Conservation (phyloP, 2,888 invertebrate species). For the Gryllus longicercus region DNA sequence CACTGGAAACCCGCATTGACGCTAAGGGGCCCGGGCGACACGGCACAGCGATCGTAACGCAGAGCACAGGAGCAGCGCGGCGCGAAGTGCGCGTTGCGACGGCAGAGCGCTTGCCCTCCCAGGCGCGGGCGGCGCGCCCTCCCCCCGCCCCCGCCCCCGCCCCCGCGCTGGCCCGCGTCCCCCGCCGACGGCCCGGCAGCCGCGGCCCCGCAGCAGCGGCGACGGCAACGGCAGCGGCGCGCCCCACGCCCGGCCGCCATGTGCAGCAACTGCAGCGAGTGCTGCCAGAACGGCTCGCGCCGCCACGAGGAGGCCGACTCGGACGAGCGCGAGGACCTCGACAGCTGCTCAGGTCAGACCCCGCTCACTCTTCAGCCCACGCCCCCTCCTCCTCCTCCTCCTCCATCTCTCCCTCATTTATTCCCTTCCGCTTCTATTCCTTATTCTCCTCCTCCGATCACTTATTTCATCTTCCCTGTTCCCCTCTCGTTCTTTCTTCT, state of each 20-base stretch:
- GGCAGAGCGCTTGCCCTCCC: neutral
- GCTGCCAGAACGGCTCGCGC: slow-evolving; percentile 43
- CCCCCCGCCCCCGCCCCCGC: too few species aligned
- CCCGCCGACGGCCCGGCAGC: slow-evolving; percentile 20
- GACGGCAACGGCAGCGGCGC: neutral
- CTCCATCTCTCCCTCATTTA: too few species aligned
- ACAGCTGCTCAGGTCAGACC: slow-evolving; percentile 43
- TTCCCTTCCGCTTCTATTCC: too few species aligned
- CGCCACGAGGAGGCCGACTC: slow-evolving; percentile 44
- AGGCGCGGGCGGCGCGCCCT: neutral
- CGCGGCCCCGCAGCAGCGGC: neutral
- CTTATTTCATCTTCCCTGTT: too few species aligned
- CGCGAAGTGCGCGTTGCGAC: neutral
- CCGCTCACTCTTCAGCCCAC: too few species aligned
- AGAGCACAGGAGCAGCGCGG: neutral
- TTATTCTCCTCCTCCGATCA: too few species aligned
- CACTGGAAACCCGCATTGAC: too few species aligned
- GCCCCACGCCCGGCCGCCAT: slow-evolving; percentile 39
- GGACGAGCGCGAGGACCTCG: slow-evolving; percentile 31
- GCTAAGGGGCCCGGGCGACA: too few species aligned
- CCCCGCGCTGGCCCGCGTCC: too few species aligned
- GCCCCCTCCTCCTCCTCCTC: too few species aligned
- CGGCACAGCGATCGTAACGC: too few species aligned
- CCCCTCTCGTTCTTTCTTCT: too few species aligned
- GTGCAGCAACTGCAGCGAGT: slow-evolving; percentile 52